phyloP scores from a whole-genome alignment of 2,888 invertebrate genomes.

The Lithophane leautieri region DNA sequence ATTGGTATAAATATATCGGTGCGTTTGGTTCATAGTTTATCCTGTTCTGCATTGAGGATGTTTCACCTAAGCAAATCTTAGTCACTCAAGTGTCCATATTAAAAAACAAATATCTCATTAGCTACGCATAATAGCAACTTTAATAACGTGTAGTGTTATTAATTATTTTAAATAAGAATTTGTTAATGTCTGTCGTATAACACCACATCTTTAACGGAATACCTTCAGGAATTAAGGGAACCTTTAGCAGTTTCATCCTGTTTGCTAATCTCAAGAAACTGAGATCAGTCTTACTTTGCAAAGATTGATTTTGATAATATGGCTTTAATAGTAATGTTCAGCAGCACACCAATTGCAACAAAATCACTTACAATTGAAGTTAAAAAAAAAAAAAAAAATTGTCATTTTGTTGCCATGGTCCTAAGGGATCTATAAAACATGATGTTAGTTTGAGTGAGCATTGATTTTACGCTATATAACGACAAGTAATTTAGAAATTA shows the following conservation, averaged over 20 bases:
- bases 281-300: not conserved
- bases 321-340: too few species aligned
- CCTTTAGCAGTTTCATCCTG: not conserved
- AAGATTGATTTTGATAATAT: not conserved
- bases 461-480: not conserved
- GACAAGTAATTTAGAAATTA: not conserved
- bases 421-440: not conserved
- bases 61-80: slow-evolving; percentile 10
- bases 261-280: not conserved
- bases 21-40: slow-evolving; percentile 28
- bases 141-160: slow-evolving; percentile 1
- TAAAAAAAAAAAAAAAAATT: not conserved
- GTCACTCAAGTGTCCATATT: slow-evolving; percentile 19
- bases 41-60: slow-evolving; percentile 35
- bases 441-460: not conserved
- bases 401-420: too few species aligned
- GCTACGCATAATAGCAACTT: not conserved
- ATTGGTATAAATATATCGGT: not conserved
- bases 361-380: not conserved
- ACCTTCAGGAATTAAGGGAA: not conserved
- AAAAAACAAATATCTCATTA: slow-evolving; percentile 27
- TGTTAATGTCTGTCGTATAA: not conserved
- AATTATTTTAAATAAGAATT: not conserved
- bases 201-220: not conserved
- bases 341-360: too few species aligned